phyloP scores from a whole-genome alignment of 2,888 invertebrate genomes.

The Dromius quadrimaculatus region DNA sequence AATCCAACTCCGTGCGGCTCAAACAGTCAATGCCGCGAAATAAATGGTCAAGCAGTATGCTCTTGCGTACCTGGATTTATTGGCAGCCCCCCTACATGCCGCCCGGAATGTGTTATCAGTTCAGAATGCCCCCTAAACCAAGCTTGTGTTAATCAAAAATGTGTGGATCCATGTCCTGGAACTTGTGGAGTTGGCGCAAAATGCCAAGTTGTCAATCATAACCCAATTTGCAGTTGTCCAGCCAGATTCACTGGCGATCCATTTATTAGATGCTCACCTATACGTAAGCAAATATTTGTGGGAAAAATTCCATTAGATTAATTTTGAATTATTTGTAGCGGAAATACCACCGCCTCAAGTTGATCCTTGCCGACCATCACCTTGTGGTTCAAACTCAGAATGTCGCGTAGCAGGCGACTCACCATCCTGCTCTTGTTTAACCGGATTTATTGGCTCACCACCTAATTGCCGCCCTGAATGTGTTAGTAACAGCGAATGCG shows the following conservation, averaged over 20 bases:
- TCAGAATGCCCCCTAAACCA: slow-evolving; percentile 80
- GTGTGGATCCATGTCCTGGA: slow-evolving; percentile 81
- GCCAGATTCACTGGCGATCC: slow-evolving; percentile 75
- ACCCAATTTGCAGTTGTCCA: slow-evolving; percentile 81
- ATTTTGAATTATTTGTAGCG: slow-evolving; percentile 59
- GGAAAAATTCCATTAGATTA: not conserved
- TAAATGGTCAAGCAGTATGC: slow-evolving; percentile 80
- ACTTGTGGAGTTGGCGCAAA: slow-evolving; percentile 77
- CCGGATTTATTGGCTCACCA: slow-evolving; percentile 82
- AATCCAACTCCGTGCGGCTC: slow-evolving; percentile 80
- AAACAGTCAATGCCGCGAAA: slow-evolving; percentile 79
- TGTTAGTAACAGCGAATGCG: slow-evolving; percentile 79
- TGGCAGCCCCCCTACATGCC: slow-evolving; percentile 81
- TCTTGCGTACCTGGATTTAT: slow-evolving; percentile 79
- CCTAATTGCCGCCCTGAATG: slow-evolving; percentile 85
- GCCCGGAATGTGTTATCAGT: slow-evolving; percentile 83
- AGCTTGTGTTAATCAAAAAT: slow-evolving; percentile 83
- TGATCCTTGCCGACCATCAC: slow-evolving; percentile 80
- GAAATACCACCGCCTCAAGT: slow-evolving; percentile 51
- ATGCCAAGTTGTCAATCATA: slow-evolving; percentile 83
- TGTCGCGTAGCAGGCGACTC: slow-evolving; percentile 70
- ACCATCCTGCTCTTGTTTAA: slow-evolving; percentile 75
- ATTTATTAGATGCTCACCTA: slow-evolving; percentile 74
- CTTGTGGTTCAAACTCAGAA: slow-evolving; percentile 76
- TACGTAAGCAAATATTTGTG: slow-evolving; percentile 57